Evolutionary conservation across 2,797 vertebrate genomes (phyloP).

Genomic region (Pipistrellus pygmaeus): DNA sequence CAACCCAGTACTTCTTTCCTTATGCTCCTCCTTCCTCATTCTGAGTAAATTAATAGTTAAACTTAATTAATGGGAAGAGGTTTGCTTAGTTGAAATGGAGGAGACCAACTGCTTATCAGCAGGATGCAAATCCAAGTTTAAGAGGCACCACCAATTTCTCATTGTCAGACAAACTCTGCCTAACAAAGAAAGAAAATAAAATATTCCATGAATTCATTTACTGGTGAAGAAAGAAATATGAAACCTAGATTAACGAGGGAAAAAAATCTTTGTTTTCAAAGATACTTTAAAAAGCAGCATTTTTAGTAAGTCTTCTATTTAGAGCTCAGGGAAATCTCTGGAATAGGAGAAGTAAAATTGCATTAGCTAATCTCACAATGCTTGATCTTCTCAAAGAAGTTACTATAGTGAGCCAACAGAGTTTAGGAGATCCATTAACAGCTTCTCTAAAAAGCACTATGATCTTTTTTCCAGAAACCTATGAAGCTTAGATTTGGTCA

Average conservation of each 20-base stretch:
- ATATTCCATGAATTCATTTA: neutral
- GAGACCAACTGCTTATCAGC: neutral
- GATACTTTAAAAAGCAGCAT: neutral
- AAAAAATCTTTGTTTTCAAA: constrained; percentile 42
- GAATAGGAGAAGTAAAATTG: neutral
- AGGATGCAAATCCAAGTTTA: neutral
- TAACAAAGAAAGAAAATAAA: constrained; percentile 40
- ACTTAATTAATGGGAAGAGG: neutral
- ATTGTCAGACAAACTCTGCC: neutral
- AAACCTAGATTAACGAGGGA: neutral
- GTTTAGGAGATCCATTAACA: neutral
- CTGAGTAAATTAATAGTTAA: neutral
- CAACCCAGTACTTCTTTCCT: neutral
- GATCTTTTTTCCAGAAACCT: constrained; percentile 19
- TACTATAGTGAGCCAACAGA: neutral
- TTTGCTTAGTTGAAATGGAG: neutral
- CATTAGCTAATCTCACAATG: neutral
- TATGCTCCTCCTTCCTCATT: neutral
- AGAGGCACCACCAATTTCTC: neutral
- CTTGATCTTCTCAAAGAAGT: neutral
- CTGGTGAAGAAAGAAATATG: neutral
- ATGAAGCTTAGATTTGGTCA: constrained; percentile 43
- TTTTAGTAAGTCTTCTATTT: constrained; percentile 6
- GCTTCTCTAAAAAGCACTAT: neutral
- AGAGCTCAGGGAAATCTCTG: neutral